Evolutionary conservation across 2,797 vertebrate species (phyloP), one percentile per base, ranked within the genome.

Genomic region (Enteromius argenteus): DNA sequence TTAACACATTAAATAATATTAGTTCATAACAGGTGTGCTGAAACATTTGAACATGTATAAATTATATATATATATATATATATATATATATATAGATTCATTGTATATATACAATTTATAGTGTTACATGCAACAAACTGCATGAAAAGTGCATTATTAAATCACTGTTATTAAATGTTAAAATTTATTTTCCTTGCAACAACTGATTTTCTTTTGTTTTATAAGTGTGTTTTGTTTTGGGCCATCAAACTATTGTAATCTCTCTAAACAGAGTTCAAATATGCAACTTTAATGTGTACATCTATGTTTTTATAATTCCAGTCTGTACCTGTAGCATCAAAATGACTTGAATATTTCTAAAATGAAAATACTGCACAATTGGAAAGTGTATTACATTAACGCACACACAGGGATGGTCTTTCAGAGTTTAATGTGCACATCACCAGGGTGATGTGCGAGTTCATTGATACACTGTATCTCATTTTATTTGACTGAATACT

Each of bases 381-480:
- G 30, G 19, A 79, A 67, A 79, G 32, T 11, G 42, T 30, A 14
- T 74, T 42, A 27, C 69, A 5, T 72, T 13, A 42, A 42, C 32
- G 1, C 46, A 42, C 5, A 27, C 19, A 42, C 39, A 73, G 17
- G 3, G 27, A 64, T 13, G 1, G 17, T n/a, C n/a, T 71, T 21
- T 58, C 11, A 71, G 51, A 27, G 32, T 72, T 32, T 32, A 49
- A 64, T 32, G 27, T 62, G 4, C 56, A 73, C 21, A 21, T 32
- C 35, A 73, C 23, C 30, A 73, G 68, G 32, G 39, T 58, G 49
- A 58, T 19, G 66, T 60, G 37, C 15, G 39, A 73, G 21, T 49
- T 64, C 69, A 46, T 7, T 37, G n/a, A 27, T 72, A n/a, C 79
- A 46, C 53, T 81, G 79, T 71, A 44, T 79, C 14, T 37, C 15